Evolutionary conservation across 1,140 invertebrate genomes (phyloP).

Genomic region (Eupeodes corollae): DNA sequence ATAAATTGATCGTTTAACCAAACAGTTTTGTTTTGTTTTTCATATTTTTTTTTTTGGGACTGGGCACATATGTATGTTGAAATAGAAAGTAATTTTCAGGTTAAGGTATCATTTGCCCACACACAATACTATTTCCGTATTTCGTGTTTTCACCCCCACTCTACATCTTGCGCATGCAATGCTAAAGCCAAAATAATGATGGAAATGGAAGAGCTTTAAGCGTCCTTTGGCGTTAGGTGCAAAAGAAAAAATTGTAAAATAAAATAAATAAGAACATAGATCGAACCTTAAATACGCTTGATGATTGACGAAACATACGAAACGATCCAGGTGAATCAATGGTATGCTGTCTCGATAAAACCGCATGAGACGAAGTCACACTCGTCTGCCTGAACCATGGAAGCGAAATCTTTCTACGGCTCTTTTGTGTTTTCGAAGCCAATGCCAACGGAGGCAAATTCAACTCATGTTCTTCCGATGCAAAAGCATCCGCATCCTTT

Average conservation of each 20-base stretch:
- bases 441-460: background rate
- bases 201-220: too few species aligned
- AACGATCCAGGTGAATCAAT: conserved; percentile 79
- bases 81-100: too few species aligned
- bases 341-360: conserved; percentile 70
- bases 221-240: too few species aligned
- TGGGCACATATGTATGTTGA: too few species aligned
- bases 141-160: too few species aligned
- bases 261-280: background rate
- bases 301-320: conserved; percentile 38
- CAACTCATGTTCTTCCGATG: background rate
- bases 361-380: conserved; percentile 53
- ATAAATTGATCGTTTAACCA: too few species aligned
- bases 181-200: too few species aligned
- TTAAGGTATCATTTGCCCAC: too few species aligned
- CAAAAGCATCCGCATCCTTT: background rate
- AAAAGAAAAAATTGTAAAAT: background rate
- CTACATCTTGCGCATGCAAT: too few species aligned
- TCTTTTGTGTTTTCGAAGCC: conserved; percentile 47
- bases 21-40: too few species aligned
- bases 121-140: too few species aligned
- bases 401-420: conserved; percentile 71
- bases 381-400: conserved; percentile 78
- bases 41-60: too few species aligned
- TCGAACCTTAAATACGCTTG: conserved; percentile 39